Evolutionary conservation across 2,113 vertebrate genomes (phyloP).

Genomic region (Balaeniceps rex): DNA sequence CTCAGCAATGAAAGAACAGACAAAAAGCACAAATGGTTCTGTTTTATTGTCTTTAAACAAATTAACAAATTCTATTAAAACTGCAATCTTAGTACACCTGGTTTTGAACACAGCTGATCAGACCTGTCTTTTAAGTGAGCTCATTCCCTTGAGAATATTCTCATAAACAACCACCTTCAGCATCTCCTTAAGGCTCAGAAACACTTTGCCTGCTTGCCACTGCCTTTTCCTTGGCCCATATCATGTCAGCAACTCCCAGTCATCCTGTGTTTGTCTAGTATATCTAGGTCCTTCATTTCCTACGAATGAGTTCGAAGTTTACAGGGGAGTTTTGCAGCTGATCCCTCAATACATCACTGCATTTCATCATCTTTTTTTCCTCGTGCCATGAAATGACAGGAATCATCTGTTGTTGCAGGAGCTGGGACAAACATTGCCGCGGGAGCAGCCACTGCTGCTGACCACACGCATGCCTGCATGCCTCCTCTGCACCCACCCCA

Average conservation of each 20-base stretch:
- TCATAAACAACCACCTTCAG: neutral
- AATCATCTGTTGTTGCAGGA: neutral
- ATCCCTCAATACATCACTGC: neutral
- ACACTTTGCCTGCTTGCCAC: neutral
- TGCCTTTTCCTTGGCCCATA: neutral
- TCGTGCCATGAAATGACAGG: neutral
- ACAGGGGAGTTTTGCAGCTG: neutral
- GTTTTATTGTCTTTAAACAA: neutral
- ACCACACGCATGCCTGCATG: accelerated
- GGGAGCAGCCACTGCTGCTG: neutral
- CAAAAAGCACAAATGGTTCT: neutral
- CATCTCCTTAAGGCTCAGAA: neutral
- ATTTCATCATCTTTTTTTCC: neutral
- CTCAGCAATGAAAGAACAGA: neutral
- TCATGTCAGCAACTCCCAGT: neutral
- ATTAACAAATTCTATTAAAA: neutral
- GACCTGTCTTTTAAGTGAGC: neutral
- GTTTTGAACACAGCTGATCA: neutral
- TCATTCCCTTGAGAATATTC: neutral
- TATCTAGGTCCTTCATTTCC: neutral
- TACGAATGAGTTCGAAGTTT: neutral
- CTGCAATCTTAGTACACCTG: neutral
- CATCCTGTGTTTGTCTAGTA: neutral
- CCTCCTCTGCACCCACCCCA: neutral
- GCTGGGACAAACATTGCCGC: neutral